Evolutionary conservation across 2,113 vertebrate species (phyloP).

Genomic region (Hassar affinis): DNA sequence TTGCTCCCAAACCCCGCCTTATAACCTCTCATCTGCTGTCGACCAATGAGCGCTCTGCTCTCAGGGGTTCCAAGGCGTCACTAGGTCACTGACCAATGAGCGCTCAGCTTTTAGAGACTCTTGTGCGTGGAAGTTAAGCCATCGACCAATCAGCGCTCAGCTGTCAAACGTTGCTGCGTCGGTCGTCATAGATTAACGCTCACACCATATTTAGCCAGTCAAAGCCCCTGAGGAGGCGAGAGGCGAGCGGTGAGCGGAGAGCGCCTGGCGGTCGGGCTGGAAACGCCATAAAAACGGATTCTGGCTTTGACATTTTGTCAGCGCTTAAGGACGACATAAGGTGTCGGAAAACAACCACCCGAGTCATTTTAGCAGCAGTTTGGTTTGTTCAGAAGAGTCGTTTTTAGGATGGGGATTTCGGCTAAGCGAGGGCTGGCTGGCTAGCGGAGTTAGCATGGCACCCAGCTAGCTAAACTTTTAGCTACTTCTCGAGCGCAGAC

Average conservation of each 20-base stretch:
- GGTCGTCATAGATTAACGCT: conserved; percentile 68
- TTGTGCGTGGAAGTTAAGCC: not conserved
- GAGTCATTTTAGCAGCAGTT: not conserved
- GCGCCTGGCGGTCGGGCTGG: conserved; percentile 56
- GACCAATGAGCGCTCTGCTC: not conserved
- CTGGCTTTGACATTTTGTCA: not conserved
- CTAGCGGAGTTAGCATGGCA: conserved; percentile 44
- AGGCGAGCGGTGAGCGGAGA: conserved; percentile 30
- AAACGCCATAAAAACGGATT: not conserved
- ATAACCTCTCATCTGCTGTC: not conserved
- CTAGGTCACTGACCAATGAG: not conserved
- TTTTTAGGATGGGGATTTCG: conserved; percentile 58
- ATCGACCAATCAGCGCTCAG: conserved; percentile 49
- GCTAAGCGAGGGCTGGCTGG: conserved; percentile 36
- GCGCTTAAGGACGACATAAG: not conserved
- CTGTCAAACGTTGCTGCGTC: conserved; percentile 63
- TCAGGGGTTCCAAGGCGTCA: conserved; percentile 2
- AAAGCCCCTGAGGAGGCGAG: conserved; percentile 6
- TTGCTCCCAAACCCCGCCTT: not conserved
- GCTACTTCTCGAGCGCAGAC: not conserved
- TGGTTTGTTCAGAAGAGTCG: conserved; percentile 14
- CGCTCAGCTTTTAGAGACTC: not conserved
- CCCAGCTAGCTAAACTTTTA: conserved; percentile 38
- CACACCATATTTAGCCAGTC: conserved; percentile 78
- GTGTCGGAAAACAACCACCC: not conserved